These are phyloP conservation scores for Lacanobia oleracea DNA, from an alignment of 2,888 invertebrate genomes.

Conservation along the genomic window DNA sequence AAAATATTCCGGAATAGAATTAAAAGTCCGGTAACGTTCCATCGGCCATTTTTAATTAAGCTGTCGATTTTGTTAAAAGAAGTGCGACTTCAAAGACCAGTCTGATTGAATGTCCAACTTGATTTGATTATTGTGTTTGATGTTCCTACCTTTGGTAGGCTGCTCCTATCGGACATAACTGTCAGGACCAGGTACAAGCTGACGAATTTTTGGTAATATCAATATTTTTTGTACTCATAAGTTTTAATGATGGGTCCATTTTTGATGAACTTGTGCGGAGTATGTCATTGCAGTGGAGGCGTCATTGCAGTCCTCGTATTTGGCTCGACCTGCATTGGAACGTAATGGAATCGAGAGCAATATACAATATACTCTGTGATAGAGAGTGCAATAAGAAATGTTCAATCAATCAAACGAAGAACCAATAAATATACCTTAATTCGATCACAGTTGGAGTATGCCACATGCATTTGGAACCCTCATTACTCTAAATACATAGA, in stretches of 20 bases:
- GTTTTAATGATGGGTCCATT: no score
- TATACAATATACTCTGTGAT: no score
- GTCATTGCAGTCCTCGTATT: no score
- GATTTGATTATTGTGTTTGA: constrained; percentile 54
- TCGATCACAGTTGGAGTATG: no score
- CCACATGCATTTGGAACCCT: no score
- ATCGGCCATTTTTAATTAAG: constrained; percentile 62
- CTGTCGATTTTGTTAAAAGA: constrained; percentile 57
- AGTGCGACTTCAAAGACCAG: constrained; percentile 58
- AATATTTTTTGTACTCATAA: no score
- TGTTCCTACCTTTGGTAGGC: constrained; percentile 5
- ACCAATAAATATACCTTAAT: no score
- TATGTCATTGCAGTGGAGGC: no score
- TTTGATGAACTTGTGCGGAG: no score
- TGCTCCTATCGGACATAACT: not conserved
- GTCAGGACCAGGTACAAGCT: constrained; percentile 6
- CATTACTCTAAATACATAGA: no score
- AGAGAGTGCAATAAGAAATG: not conserved
- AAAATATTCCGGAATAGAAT: constrained; percentile 42
- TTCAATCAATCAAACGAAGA: not conserved
- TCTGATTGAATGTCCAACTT: constrained; percentile 54
- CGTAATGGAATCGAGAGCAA: no score
- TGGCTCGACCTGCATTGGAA: no score
- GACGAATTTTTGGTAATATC: not conserved
- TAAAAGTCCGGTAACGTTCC: constrained; percentile 44